phyloP scores from a whole-genome alignment of 2,113 vertebrate genomes.

The Carassius carassius region DNA sequence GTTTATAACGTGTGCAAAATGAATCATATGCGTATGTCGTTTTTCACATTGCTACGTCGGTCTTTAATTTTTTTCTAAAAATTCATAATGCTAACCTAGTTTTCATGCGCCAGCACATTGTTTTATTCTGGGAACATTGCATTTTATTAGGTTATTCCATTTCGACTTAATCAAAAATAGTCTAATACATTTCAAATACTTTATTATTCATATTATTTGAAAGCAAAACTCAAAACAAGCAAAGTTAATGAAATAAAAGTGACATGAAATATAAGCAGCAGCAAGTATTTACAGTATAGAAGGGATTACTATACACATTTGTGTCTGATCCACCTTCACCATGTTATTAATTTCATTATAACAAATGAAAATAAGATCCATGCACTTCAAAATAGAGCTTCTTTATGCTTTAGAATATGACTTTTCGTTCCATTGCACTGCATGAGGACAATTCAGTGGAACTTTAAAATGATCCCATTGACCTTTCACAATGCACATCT shows the following conservation, averaged over 20 bases:
- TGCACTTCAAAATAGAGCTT: not conserved
- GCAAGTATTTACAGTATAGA: not conserved
- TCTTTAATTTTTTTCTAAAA: not conserved
- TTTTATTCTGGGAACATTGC: not conserved
- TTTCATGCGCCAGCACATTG: not conserved
- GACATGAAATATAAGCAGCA: not conserved
- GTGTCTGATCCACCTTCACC: not conserved
- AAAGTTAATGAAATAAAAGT: not conserved
- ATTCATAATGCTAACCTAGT: not conserved
- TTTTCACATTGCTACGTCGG: not conserved
- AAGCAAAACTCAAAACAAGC: not conserved
- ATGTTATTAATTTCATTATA: no score
- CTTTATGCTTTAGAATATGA: not conserved
- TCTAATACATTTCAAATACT: not conserved
- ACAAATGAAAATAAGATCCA: not conserved
- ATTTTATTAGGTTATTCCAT: not conserved
- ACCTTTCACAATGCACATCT: not conserved
- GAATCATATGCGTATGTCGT: not conserved
- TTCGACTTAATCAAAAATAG: not conserved
- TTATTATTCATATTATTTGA: no score
- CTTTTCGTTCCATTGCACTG: not conserved
- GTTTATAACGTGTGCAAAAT: not conserved
- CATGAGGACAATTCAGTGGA: not conserved
- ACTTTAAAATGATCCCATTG: not conserved
- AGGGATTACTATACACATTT: not conserved